Evolutionary conservation across 2,113 vertebrate species (phyloP), one percentile per base, ranked within the genome.

Genomic region (Grammomys surdaster): DNA sequence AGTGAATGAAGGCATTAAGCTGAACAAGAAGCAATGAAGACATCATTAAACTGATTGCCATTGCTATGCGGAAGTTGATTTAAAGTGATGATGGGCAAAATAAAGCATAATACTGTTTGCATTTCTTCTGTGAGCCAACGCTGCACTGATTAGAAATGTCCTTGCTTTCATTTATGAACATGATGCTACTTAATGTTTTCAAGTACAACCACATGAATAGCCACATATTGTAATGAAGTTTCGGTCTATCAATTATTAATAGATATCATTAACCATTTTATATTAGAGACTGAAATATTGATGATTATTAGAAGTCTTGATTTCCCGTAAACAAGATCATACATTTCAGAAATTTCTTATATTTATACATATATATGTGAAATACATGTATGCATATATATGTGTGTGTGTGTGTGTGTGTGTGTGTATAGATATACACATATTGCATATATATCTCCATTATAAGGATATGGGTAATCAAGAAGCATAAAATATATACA

Each of bases 401-500:
- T 28, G 14, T 54, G 9, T 40, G 40, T 40, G 40, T 40, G 40
- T 40, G 40, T 40, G 40, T 40, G 40, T 40, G 40, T 40, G 40
- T 40, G 40, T 40, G 40, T 40, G 40, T 40, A 40, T 40, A 67
- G 26, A 67, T 56, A 12, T 56, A 12, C 11, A 67, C 0, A 67
- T 67, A 67, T 67, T 65, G 26, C 24, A 12, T 67, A 67, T 67
- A 31, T 67, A 67, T 67, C 3, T 67, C 11, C 65, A 12, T 67
- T 72, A 22, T 40, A 40, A 16, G 36, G n/a, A 60, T 60, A 60
- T 56, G 72, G 5, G 72, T 16, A 96, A 94, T 69, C 40, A 86
- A 89, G 40, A 97, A 93, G 94, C 95, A 88, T 86, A 7, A 22
- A 97, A 91, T 65, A 60, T 89, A 88, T 97, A 96, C 98, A 97